Conservation (phyloP, 2,113 vertebrate genomes). For the Grammomys dolichurus region DNA sequence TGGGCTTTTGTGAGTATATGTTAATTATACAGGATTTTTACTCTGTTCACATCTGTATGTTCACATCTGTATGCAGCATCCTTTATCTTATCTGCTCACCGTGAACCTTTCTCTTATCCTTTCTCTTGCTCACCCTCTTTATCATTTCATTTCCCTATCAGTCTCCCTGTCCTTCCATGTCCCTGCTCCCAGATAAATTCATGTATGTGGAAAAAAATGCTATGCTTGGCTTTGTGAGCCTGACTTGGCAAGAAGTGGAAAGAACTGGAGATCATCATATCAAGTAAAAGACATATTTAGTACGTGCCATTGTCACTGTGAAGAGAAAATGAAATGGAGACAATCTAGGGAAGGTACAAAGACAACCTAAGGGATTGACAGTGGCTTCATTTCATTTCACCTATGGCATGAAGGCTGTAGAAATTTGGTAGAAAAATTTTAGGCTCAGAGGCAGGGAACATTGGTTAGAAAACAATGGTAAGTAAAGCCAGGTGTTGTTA, state of each 20-base stretch:
- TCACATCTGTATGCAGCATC: not conserved
- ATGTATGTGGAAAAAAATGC: not conserved
- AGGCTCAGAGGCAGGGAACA: not conserved
- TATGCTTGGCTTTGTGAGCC: not conserved
- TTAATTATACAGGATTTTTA: not conserved
- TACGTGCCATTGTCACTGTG: not conserved
- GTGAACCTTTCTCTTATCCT: not conserved
- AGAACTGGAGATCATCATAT: not conserved
- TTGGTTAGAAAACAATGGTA: not conserved
- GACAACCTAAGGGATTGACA: not conserved
- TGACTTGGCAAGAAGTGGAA: not conserved
- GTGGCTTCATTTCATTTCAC: not conserved
- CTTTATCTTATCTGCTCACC: not conserved
- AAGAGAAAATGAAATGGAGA: constrained; percentile 9
- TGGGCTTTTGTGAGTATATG: not conserved
- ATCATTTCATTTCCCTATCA: not conserved
- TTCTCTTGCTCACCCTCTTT: too few species aligned
- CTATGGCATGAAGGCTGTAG: not conserved
- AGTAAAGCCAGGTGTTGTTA: not conserved
- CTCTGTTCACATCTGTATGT: not conserved
- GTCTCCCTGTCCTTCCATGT: not conserved
- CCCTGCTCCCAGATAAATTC: not conserved
- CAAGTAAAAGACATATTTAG: not conserved
- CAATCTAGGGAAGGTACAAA: not conserved
- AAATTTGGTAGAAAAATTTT: not conserved